Evolutionary conservation across 2,888 invertebrate species (phyloP).

Genomic region (Aporophyla lueneburgensis): DNA sequence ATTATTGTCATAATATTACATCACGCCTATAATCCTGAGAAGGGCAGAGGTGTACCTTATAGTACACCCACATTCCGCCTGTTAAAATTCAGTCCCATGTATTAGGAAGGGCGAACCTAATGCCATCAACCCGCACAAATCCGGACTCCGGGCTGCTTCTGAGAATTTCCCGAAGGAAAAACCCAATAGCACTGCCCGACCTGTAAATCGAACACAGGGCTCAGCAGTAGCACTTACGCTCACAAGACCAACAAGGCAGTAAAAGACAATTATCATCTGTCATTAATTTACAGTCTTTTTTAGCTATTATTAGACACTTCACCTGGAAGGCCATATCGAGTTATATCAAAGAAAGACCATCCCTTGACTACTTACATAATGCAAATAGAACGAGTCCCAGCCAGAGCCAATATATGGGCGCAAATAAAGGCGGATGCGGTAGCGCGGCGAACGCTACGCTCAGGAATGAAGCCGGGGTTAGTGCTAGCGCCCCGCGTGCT

Average conservation of each 20-base stretch:
- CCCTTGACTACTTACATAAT: constrained; percentile 92
- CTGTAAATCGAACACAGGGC: background rate
- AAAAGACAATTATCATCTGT: background rate
- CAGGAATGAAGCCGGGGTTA: constrained; percentile 97
- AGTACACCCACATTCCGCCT: background rate
- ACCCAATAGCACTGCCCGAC: background rate
- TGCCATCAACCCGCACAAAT: background rate
- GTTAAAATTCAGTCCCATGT: background rate
- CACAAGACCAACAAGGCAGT: background rate
- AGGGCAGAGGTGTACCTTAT: background rate
- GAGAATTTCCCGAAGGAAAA: background rate
- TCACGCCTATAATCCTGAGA: background rate
- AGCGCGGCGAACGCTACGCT: constrained; percentile 94
- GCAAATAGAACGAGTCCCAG: constrained; percentile 96
- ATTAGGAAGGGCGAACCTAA: background rate
- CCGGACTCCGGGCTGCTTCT: background rate
- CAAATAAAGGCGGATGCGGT: constrained; percentile 77
- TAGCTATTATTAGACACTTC: background rate
- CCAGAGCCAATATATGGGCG: constrained; percentile 92
- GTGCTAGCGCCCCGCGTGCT: constrained; percentile 94
- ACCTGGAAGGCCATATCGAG: background rate
- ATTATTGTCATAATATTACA: background rate
- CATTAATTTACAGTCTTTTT: background rate
- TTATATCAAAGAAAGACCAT: background rate
- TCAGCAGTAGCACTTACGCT: background rate